These are phyloP conservation scores for Myotis findleyi DNA, from an alignment of 2,797 vertebrate genomes.

Conservation along the genomic window DNA sequence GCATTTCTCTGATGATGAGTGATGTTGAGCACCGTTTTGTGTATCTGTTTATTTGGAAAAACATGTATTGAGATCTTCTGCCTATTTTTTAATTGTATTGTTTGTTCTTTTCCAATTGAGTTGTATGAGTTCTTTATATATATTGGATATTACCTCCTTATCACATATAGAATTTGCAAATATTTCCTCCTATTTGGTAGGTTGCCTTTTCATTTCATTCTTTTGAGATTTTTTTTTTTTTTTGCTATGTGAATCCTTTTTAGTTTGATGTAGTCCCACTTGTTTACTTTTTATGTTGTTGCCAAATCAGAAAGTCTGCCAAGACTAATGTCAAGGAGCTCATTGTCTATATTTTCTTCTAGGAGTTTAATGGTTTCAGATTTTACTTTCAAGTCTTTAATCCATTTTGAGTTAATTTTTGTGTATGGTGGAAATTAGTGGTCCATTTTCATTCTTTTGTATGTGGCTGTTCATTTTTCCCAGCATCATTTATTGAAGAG, in stretches of 20 bases:
- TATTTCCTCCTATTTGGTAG: not conserved
- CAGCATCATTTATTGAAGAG: not conserved
- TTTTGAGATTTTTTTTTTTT: not conserved
- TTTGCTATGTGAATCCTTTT: not conserved
- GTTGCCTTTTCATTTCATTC: not conserved
- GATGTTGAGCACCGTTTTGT: not conserved
- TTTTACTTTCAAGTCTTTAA: not conserved
- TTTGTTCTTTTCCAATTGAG: not conserved
- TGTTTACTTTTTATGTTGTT: not conserved
- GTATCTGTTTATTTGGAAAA: not conserved
- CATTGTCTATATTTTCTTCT: not conserved
- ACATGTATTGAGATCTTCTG: not conserved
- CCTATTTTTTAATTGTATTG: not conserved
- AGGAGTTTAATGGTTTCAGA: not conserved
- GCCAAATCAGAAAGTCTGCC: not conserved
- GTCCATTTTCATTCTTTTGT: not conserved
- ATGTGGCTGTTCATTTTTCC: not conserved
- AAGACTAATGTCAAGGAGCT: not conserved
- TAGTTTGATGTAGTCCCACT: not conserved
- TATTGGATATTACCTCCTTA: not conserved
- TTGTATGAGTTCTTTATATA: slow-evolving; percentile 2
- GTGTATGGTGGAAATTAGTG: not conserved
- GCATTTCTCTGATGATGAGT: not conserved
- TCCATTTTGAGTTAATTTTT: not conserved
- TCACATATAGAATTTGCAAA: not conserved